Base-by-base conservation (phyloP, 1,140 invertebrate species). In the Oppia nitens region DNA sequence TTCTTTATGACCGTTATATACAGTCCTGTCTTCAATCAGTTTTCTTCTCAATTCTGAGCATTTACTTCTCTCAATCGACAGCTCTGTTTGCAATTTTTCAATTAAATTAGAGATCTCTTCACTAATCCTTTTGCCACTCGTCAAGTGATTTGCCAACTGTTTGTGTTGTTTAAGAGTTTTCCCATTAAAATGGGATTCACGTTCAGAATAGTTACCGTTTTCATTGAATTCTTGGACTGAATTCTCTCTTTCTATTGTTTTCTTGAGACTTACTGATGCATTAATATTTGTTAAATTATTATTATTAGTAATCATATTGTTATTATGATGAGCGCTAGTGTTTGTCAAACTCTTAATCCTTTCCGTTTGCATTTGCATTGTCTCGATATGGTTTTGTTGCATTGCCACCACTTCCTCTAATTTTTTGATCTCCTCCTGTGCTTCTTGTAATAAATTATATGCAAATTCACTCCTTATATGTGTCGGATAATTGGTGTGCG, bases 351-450 rank as follows among this genome's bases (percentile, higher is more conserved):
- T n/a, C n/a, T n/a, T n/a, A n/a, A n/a, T n/a, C n/a, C n/a, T n/a
- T n/a, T 40, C 32, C 17, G 32, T 9, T 40, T 40, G 32, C 32
- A 40, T 9, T 9, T 40, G 51, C 1, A 59, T 24, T 20, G 49
- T 24, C 17, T 59, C 57, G 27, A 59, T n/a, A 14, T 25, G 11
- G 2, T 2, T 3, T 48, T 59, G 57, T 23, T 59, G 57, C 27
- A 29, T 21, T 23, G n/a, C 57, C 28, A 59, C 27, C 26, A 59
- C 47, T 28, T 27, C 17, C 26, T 59, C 57, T 20, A 59, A 29
- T 24, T 49, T 52, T 21, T 24, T 48, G n/a, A 59, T 59, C 28
- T 59, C 57, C 1, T 3, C 57, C 29, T 54, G 55, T 12, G 57
- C 57, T 27, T 59, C 57, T 21, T 29, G 53, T 29, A 59, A 29